phyloP scores from a whole-genome alignment of 2,797 vertebrate genomes.

The Emydoidea blandingii region DNA sequence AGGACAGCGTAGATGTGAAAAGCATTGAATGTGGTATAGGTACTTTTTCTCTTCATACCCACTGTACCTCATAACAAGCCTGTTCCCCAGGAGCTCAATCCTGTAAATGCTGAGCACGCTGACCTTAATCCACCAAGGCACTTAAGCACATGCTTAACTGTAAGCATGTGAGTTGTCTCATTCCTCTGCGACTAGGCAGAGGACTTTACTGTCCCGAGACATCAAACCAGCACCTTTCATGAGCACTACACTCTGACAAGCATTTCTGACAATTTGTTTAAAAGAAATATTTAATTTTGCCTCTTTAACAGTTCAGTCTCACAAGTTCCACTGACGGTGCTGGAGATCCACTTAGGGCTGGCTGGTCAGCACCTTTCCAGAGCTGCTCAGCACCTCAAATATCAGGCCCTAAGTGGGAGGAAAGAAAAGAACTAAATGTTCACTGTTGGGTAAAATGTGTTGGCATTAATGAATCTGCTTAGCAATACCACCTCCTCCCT shows the following conservation, averaged over 20 bases:
- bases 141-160: slow-evolving; percentile 22
- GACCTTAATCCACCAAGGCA: slow-evolving; percentile 41
- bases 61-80: not conserved
- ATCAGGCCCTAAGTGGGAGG: not conserved
- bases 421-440: not conserved
- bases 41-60: slow-evolving; percentile 27
- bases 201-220: not conserved
- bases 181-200: not conserved
- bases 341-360: not conserved
- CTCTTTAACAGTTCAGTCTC: not conserved
- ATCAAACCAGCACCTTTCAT: not conserved
- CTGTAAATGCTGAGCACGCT: slow-evolving; percentile 10
- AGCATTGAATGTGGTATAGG: not conserved
- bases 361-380: not conserved
- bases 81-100: not conserved
- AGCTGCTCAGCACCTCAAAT: accelerated
- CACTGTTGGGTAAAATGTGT: not conserved
- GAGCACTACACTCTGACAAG: accelerated
- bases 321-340: not conserved
- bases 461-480: not conserved
- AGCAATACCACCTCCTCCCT: not conserved
- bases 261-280: not conserved
- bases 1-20: slow-evolving; percentile 3
- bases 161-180: not conserved
- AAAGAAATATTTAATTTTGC: not conserved